Percentiles rank a stretch among this genome's conserved stretches.
Evolutionary conservation across 2,113 vertebrate species (phyloP).

Genomic region (Machaerirhynchus nigripectus): DNA sequence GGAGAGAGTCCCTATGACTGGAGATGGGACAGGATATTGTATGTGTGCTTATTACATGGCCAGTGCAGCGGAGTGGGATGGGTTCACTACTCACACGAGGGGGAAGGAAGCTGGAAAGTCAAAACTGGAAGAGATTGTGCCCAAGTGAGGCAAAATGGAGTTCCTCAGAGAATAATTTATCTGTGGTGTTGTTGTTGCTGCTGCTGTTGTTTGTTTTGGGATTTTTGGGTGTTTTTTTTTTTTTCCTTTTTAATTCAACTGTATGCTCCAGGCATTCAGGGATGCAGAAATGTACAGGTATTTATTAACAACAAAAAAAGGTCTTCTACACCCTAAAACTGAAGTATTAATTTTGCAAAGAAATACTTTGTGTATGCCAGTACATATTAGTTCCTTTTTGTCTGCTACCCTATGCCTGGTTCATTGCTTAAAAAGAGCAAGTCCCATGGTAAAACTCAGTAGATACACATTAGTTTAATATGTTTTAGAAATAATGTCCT

Average conservation of each 20-base stretch:
- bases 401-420: background rate
- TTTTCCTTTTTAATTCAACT: background rate
- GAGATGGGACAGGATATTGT: background rate
- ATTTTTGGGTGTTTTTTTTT: too few species aligned
- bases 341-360: background rate
- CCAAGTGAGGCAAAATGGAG: background rate
- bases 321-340: background rate
- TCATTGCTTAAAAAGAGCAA: background rate
- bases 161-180: background rate
- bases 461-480: background rate
- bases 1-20: background rate
- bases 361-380: background rate
- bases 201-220: too few species aligned
- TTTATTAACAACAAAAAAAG: background rate
- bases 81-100: background rate
- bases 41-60: background rate
- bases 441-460: background rate
- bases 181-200: too few species aligned
- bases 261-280: background rate
- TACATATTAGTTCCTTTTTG: background rate
- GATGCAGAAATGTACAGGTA: background rate
- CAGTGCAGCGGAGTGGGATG: background rate
- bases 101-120: background rate
- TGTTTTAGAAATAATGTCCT: background rate
- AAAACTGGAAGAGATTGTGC: background rate